Percentiles rank a stretch among this genome's conserved stretches.
These are phyloP conservation scores for Microctonus hyperodae DNA, from an alignment of 2,888 invertebrate genomes.

Conservation along the genomic window DNA sequence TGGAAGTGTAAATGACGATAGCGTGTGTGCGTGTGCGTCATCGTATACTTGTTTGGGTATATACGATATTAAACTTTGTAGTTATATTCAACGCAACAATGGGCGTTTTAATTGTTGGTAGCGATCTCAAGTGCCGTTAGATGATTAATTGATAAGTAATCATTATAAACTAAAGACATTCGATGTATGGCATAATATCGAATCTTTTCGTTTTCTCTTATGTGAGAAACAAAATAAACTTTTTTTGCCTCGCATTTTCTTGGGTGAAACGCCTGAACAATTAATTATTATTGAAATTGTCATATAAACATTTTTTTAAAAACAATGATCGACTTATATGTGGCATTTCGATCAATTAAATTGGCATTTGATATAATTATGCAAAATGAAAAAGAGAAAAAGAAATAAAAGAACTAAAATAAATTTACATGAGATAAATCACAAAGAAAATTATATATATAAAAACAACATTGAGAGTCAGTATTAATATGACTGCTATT, in stretches of 20 bases:
- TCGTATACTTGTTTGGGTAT: no score
- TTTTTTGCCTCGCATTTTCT: neutral
- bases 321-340: neutral
- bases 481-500: constrained; percentile 12
- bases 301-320: neutral
- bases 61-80: neutral
- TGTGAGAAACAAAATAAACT: neutral
- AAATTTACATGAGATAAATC: no score
- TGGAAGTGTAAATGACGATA: neutral
- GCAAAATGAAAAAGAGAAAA: neutral
- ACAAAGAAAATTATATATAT: no score
- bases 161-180: constrained; percentile 2
- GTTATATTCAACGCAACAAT: neutral
- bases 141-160: constrained; percentile 13
- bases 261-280: neutral
- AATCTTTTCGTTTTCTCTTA: neutral
- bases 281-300: constrained; percentile 5
- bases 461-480: constrained; percentile 1
- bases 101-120: constrained; percentile 15
- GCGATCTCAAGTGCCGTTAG: constrained; percentile 27
- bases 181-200: constrained; percentile 9
- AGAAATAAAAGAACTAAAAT: neutral
- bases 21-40: neutral
- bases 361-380: neutral
- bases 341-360: constrained; percentile 17